phyloP scores from a whole-genome alignment of 2,113 vertebrate species.

The Eclectus roratus region DNA sequence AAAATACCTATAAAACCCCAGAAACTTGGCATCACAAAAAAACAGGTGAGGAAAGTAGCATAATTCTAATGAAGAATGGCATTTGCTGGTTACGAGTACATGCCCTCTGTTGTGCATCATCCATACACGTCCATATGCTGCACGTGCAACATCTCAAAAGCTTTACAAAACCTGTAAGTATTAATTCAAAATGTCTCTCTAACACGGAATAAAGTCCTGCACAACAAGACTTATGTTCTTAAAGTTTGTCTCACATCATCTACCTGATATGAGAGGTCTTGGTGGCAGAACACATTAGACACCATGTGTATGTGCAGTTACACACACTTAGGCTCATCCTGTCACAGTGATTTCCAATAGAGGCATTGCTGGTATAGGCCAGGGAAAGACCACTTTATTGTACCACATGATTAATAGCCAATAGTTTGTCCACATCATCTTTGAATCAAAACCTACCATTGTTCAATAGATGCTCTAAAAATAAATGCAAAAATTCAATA shows the following conservation, averaged over 20 bases:
- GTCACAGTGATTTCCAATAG: background rate
- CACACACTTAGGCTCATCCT: background rate
- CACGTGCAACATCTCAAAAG: background rate
- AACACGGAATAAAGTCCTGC: background rate
- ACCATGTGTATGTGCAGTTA: fast-evolving
- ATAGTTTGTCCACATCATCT: background rate
- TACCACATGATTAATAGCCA: background rate
- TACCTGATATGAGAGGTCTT: background rate
- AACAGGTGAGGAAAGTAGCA: background rate
- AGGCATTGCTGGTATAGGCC: fast-evolving
- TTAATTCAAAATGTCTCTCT: background rate
- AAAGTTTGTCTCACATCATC: background rate
- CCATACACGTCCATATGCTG: background rate
- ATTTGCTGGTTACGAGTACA: background rate
- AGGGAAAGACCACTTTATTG: background rate
- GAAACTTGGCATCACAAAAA: background rate
- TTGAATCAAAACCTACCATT: background rate
- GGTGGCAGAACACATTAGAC: background rate
- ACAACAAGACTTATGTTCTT: background rate
- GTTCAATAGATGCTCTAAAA: background rate
- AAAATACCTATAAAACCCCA: background rate
- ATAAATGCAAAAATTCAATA: background rate
- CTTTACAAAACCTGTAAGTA: background rate
- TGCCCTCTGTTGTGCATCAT: background rate
- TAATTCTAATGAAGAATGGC: background rate